Evolutionary conservation across 1,140 invertebrate genomes (phyloP).

Genomic region (Drosophila nikananu): DNA sequence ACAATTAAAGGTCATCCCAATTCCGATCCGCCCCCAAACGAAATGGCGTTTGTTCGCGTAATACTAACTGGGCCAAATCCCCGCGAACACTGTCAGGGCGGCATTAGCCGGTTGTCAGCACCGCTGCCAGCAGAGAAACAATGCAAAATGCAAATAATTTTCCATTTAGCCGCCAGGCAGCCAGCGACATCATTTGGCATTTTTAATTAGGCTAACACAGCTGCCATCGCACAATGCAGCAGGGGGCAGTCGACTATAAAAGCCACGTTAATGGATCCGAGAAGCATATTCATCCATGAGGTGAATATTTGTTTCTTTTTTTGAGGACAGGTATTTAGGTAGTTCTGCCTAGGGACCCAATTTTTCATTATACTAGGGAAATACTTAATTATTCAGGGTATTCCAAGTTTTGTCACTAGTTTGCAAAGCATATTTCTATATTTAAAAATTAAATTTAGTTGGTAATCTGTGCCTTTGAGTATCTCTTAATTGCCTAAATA

Average conservation of each 20-base stretch:
- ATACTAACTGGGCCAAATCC: constrained; percentile 65
- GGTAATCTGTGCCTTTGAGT: neutral
- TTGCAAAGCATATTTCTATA: too few relatives aligned
- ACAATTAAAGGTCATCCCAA: constrained; percentile 75
- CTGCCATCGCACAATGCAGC: constrained; percentile 1
- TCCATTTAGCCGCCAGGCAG: constrained; percentile 18
- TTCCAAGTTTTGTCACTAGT: neutral
- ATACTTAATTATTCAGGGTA: neutral
- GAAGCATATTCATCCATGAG: neutral
- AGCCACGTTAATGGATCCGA: constrained; percentile 14
- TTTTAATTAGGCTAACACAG: constrained; percentile 76
- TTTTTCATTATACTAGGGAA: neutral
- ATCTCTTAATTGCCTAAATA: neutral
- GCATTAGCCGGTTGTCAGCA: constrained; percentile 48
- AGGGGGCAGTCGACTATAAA: constrained; percentile 14
- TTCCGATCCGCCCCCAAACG: neutral
- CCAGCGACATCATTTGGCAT: constrained; percentile 29
- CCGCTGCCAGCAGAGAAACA: constrained; percentile 21
- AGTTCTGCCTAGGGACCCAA: neutral
- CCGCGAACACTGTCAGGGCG: constrained; percentile 5
- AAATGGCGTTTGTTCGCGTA: neutral
- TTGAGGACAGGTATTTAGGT: neutral
- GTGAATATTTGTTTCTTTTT: constrained; percentile 12
- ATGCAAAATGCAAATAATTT: constrained; percentile 56
- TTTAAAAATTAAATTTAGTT: neutral